These are phyloP conservation scores for Scarus forsteni DNA, from an alignment of 2,797 vertebrate genomes.

Conservation along the genomic window DNA sequence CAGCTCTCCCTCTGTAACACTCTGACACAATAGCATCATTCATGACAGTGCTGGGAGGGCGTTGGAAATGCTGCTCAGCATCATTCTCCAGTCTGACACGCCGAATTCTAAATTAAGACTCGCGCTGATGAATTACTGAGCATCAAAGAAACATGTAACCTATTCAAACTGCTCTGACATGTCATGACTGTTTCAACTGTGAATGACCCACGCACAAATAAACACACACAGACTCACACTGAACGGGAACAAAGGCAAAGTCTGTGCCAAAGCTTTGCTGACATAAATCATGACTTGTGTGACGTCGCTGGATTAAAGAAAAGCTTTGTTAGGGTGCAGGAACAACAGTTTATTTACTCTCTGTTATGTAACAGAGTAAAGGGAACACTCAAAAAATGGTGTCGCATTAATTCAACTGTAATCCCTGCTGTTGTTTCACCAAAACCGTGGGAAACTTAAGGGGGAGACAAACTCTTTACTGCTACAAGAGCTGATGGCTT, in stretches of 20 bases:
- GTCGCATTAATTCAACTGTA: conserved; percentile 20
- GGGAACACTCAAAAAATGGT: conserved; percentile 22
- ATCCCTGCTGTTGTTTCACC: conserved; percentile 24
- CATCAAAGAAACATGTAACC: conserved; percentile 29
- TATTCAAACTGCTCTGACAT: conserved; percentile 20
- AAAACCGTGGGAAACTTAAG: not conserved
- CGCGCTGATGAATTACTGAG: conserved; percentile 46
- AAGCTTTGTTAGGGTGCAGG: conserved; percentile 42
- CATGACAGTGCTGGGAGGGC: conserved; percentile 50
- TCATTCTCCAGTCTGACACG: conserved; percentile 55
- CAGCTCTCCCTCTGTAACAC: conserved; percentile 45
- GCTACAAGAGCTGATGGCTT: too few species aligned
- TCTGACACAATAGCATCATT: conserved; percentile 72
- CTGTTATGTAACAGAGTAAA: conserved; percentile 32
- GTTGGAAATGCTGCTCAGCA: conserved; percentile 53
- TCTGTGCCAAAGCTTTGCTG: conserved; percentile 49
- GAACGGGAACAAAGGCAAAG: conserved; percentile 37
- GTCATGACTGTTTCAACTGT: conserved; percentile 52
- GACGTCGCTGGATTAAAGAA: conserved; percentile 47
- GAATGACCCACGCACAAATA: conserved; percentile 14
- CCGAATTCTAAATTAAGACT: conserved; percentile 58
- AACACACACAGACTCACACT: not conserved
- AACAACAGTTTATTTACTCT: conserved; percentile 9
- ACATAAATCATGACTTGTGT: conserved; percentile 50
- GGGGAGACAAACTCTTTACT: too few species aligned